phyloP scores from a whole-genome alignment of 1,140 invertebrate genomes.

The Sycophaga agraensis region DNA sequence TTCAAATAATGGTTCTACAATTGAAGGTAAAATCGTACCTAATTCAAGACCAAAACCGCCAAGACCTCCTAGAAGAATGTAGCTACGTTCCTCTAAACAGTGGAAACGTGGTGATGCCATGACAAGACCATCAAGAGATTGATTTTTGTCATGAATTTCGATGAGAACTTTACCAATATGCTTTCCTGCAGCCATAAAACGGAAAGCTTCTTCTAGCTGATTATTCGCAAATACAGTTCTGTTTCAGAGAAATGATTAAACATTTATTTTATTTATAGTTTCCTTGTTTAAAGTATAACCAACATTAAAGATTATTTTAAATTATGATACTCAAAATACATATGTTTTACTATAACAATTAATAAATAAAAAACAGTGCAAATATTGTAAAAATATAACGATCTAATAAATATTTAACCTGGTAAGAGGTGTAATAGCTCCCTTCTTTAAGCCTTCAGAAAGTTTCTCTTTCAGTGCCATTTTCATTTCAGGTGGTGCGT shows the following conservation, averaged over 20 bases:
- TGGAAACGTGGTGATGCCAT: conserved; percentile 59
- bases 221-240: conserved; percentile 52
- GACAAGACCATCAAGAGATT: conserved; percentile 37
- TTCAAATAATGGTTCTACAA: neutral
- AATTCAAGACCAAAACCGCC: conserved; percentile 83
- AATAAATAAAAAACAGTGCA: neutral
- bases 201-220: conserved; percentile 57
- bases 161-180: conserved; percentile 77
- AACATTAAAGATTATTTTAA: too few relatives aligned
- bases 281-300: too few relatives aligned
- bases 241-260: neutral
- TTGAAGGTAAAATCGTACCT: neutral
- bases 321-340: too few relatives aligned
- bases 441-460: conserved; percentile 58
- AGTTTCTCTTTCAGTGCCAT: conserved; percentile 45
- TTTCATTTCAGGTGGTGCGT: conserved; percentile 41
- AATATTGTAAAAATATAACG: neutral
- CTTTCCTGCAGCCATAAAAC: conserved; percentile 71
- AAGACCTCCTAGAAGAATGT: conserved; percentile 67
- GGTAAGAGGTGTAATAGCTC: conserved; percentile 55
- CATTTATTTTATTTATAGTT: too few relatives aligned
- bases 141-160: conserved; percentile 58
- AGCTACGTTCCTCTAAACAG: conserved; percentile 55
- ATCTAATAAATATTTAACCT: too few relatives aligned
- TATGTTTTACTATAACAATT: too few relatives aligned